These are phyloP conservation scores for Alca torda DNA, from an alignment of 2,797 vertebrate species.

Conservation along the genomic window DNA sequence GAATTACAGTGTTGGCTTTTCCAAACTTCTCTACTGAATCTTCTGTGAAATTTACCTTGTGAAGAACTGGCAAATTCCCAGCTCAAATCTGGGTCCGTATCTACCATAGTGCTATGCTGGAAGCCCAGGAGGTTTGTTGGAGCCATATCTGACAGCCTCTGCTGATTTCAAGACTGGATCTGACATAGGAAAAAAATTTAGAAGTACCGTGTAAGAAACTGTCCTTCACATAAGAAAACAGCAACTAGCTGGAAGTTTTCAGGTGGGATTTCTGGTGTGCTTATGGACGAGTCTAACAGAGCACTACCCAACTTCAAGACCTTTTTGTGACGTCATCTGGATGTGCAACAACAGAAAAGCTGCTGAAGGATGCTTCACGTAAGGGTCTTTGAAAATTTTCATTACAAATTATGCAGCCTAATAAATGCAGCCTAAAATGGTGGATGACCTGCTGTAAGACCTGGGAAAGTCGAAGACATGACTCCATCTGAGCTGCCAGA, in stretches of 20 bases:
- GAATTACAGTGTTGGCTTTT: background rate
- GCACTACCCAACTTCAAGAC: background rate
- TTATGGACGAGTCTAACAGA: background rate
- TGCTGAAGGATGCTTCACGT: background rate
- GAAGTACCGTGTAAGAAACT: background rate
- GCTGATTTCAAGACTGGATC: background rate
- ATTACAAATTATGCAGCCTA: background rate
- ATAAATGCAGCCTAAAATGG: background rate
- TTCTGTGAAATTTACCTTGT: slow-evolving; percentile 13
- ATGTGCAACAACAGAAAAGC: background rate
- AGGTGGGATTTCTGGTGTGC: background rate
- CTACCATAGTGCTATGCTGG: background rate
- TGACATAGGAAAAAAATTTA: background rate
- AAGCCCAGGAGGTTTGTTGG: background rate
- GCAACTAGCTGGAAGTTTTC: background rate
- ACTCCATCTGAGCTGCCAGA: background rate
- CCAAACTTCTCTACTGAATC: background rate
- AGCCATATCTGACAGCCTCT: background rate
- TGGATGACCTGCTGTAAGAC: background rate
- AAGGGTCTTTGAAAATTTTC: background rate
- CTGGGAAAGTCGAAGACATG: background rate
- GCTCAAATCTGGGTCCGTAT: background rate
- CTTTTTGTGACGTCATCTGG: background rate
- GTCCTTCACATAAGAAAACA: background rate
- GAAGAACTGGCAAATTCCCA: background rate